Evolutionary conservation across 2,888 invertebrate genomes (phyloP).

Genomic region (Lissonota sp.): DNA sequence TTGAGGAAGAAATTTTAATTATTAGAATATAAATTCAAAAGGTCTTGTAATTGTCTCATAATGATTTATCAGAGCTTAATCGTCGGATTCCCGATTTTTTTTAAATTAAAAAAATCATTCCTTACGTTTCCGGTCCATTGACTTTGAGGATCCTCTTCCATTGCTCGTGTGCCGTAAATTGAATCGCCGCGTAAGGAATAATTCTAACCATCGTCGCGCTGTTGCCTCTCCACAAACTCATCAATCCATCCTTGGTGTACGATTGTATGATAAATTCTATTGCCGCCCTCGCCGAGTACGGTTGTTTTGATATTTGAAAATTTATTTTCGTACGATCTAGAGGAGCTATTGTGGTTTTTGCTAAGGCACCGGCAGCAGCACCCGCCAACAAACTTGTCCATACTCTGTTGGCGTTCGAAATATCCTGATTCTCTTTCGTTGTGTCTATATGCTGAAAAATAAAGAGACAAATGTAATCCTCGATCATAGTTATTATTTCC

Average conservation of each 20-base stretch:
- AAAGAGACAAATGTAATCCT: background rate
- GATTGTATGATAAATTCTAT: conserved; percentile 88
- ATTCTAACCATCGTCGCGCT: conserved; percentile 99
- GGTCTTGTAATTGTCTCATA: too few species aligned
- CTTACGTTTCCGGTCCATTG: conserved; percentile 87
- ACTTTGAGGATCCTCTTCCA: conserved; percentile 93
- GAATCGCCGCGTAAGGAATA: conserved; percentile 98
- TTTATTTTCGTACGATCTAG: conserved; percentile 99
- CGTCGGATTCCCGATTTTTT: too few species aligned
- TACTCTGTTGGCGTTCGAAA: conserved; percentile 87
- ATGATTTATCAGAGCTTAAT: too few species aligned
- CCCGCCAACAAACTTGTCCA: conserved; percentile 95
- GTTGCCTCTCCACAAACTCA: conserved; percentile 98
- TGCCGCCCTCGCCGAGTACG: conserved; percentile 90
- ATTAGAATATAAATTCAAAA: too few species aligned
- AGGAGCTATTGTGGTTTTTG: conserved; percentile 98
- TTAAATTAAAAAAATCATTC: conserved; percentile 21
- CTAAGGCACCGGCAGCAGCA: conserved; percentile 96
- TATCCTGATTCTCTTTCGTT: conserved; percentile 43
- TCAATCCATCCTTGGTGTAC: conserved; percentile 90
- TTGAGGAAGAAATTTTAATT: too few species aligned
- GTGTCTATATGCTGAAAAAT: conserved; percentile 25
- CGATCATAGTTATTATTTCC: background rate
- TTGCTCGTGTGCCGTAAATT: conserved; percentile 99
- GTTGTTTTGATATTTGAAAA: conserved; percentile 94